Conservation (phyloP, 2,888 invertebrate species). For the Alsophila aescularia region DNA sequence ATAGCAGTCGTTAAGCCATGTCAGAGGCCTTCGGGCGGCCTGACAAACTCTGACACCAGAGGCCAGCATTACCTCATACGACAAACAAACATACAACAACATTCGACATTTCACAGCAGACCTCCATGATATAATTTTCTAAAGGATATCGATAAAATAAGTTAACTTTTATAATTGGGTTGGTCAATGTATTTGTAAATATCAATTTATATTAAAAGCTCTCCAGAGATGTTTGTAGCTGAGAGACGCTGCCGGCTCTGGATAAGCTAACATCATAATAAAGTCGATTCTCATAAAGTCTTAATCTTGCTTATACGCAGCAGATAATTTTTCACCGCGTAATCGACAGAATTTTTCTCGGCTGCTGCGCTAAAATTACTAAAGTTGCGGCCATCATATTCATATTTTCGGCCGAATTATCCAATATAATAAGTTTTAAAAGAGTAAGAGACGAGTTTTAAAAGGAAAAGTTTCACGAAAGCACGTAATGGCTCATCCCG, state of each 20-base stretch:
- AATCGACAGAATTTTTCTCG: conserved; percentile 71
- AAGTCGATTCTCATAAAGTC: conserved; percentile 32
- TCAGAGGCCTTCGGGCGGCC: too few species aligned
- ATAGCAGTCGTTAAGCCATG: too few species aligned
- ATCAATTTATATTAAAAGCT: too few species aligned
- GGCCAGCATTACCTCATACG: too few species aligned
- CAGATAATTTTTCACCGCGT: conserved; percentile 68
- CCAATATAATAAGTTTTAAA: conserved; percentile 82
- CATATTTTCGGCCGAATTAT: conserved; percentile 80
- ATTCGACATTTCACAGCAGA: too few species aligned
- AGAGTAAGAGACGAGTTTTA: conserved; percentile 82
- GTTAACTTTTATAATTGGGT: too few species aligned
- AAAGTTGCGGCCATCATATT: conserved; percentile 78
- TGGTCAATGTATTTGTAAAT: too few species aligned
- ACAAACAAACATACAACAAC: too few species aligned
- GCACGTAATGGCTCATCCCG: conserved; percentile 84
- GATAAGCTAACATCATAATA: conserved; percentile 29
- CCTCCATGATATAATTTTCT: too few species aligned
- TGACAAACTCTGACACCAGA: too few species aligned
- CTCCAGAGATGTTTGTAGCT: not conserved
- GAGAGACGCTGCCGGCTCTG: conserved; percentile 5
- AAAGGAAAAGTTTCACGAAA: conserved; percentile 82
- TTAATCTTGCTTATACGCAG: conserved; percentile 52
- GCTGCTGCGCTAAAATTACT: conserved; percentile 67
- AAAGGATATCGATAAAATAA: too few species aligned